Evolutionary conservation across 1,140 invertebrate species (phyloP), one percentile per base, ranked within the genome.

Genomic region (Bombus confusus): DNA sequence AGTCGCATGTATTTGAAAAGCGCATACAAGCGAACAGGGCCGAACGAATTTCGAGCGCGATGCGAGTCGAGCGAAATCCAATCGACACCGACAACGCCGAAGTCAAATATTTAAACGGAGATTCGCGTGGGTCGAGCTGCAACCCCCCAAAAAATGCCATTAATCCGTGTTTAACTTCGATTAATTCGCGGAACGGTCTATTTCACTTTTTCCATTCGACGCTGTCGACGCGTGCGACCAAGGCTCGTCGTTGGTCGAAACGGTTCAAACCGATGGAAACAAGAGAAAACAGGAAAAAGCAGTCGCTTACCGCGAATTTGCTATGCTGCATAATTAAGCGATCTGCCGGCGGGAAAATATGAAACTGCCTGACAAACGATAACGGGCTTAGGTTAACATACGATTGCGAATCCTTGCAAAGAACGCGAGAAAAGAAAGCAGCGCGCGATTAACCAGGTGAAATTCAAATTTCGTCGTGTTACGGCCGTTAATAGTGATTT

Each of bases 131-230:
- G 18, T 77, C 62, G 74, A 80, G 66, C 64, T 80, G 34, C 59
- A 39, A 62, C 72, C 81, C n/a, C 74, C 79, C 71, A 82, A 86
- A 90, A 90, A 90, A 86, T 73, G 83, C 83, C 80, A 90, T 90
- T 90, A 90, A 90, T 88, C 84, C 82, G 62, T 90, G 89, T 90
- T 90, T 90, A 90, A 90, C 88, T 90, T 87, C 83, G 75, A 90
- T 86, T 86, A 83, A 86, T 86, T 71, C 57, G 57, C 68, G 37
- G 39, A 59, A 82, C 80, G 80, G 85, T 86, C 66, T 82, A 74
- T 80, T 85, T 74, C 83, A 41, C 69, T 73, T 80, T 80, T 74
- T 64, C 28, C 12, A 68, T 34, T 12, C 39, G 18, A 28, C 15
- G 3, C 10, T 3, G 28, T 47, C n/a, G 18, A 43, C 28, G 22